A percentile compares a stretch with the other conserved stretches of the same genome.
Conservation (phyloP, 2,797 vertebrate genomes). For the Peromyscus melanophrys region DNA sequence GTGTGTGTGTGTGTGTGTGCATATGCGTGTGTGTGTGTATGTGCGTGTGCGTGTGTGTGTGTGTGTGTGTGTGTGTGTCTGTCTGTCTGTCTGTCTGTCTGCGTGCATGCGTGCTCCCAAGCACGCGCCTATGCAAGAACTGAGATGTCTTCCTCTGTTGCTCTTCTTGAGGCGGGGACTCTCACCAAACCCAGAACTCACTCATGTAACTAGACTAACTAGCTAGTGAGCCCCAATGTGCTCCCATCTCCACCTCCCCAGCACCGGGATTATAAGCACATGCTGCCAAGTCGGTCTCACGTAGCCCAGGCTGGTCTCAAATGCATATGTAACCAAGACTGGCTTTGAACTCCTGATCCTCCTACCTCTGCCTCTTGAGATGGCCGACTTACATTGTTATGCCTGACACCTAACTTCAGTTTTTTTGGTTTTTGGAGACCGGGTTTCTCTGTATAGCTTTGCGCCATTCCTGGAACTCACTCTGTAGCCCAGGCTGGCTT, state of each 20-base stretch:
- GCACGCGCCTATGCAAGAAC: too few relatives aligned
- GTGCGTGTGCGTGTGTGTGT: too few relatives aligned
- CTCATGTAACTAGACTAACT: neutral
- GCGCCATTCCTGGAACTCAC: too few relatives aligned
- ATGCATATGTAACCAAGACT: neutral
- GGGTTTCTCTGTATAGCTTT: too few relatives aligned
- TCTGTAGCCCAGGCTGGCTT: too few relatives aligned
- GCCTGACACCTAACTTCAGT: neutral
- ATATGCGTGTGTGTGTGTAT: too few relatives aligned
- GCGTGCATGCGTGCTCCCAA: too few relatives aligned
- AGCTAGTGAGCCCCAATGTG: neutral
- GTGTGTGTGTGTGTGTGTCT: too few relatives aligned
- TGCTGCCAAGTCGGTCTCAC: neutral
- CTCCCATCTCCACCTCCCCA: neutral
- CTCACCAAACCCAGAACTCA: neutral
- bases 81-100: too few relatives aligned
- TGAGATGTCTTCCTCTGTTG: neutral
- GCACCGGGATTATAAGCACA: neutral
- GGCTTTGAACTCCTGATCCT: neutral
- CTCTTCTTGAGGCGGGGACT: neutral
- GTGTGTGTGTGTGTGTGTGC: too few relatives aligned
- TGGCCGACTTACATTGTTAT: neutral
- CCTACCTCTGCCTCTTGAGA: neutral
- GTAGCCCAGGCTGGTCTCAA: neutral
- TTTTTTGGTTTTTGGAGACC: neutral